Percentiles rank a stretch among this genome's conserved stretches.
Conservation (phyloP, 1,140 invertebrate genomes). For the Orius insidiosus region DNA sequence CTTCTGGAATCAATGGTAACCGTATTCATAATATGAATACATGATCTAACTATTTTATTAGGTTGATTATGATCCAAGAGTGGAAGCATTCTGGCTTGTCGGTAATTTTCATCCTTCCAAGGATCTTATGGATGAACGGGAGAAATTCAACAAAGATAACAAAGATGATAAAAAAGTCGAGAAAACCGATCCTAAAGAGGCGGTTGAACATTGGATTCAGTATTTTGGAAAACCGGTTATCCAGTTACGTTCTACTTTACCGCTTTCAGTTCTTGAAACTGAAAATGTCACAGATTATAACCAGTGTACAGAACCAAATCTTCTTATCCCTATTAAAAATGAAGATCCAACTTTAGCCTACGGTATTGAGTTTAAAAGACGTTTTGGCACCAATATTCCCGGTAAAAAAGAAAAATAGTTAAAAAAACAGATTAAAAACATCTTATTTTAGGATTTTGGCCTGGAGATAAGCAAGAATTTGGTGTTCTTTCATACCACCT, state of each 20-base stretch:
- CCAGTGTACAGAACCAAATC: slow-evolving; percentile 16
- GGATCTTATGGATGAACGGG: slow-evolving; percentile 16
- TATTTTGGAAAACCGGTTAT: slow-evolving; percentile 45
- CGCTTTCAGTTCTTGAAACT: slow-evolving; percentile 36
- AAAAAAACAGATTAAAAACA: no score
- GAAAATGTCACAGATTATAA: background rate
- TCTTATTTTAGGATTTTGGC: slow-evolving; percentile 51
- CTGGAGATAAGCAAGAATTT: slow-evolving; percentile 54
- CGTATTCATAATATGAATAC: slow-evolving; percentile 2
- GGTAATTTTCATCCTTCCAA: slow-evolving; percentile 44
- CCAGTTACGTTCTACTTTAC: slow-evolving; percentile 41
- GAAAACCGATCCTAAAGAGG: slow-evolving; percentile 13
- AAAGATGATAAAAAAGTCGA: slow-evolving; percentile 22
- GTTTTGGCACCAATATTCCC: slow-evolving; percentile 52
- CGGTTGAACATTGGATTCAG: slow-evolving; percentile 42
- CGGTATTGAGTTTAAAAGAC: slow-evolving; percentile 23
- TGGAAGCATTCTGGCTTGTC: slow-evolving; percentile 63
- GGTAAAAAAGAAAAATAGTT: slow-evolving; percentile 29
- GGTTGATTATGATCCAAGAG: slow-evolving; percentile 50
- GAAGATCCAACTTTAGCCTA: slow-evolving; percentile 41
- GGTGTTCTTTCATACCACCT: slow-evolving; percentile 55
- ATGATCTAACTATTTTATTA: slow-evolving; percentile 24
- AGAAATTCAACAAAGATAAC: slow-evolving; percentile 21
- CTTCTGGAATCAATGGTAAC: slow-evolving; percentile 39
- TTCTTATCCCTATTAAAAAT: slow-evolving; percentile 33